Conservation (phyloP, 2,888 invertebrate genomes). For the Phytoseiulus persimilis region DNA sequence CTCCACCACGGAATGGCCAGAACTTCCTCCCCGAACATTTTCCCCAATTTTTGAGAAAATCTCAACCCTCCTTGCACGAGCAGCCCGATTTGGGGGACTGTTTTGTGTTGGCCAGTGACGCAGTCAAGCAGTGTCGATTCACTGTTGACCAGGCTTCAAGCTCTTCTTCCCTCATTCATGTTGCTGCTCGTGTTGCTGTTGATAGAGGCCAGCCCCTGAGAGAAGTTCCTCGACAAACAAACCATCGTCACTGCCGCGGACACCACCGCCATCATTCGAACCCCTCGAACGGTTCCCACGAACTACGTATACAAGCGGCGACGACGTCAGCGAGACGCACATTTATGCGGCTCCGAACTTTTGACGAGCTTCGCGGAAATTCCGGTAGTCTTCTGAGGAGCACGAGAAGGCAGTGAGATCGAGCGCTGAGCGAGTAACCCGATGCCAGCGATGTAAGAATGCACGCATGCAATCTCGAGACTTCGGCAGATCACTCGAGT, state of each 20-base stretch:
- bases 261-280: not conserved
- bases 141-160: not conserved
- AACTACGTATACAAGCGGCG: slow-evolving; percentile 8
- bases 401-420: not conserved
- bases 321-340: slow-evolving; percentile 25
- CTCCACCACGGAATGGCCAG: no score
- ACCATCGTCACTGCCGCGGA: not conserved
- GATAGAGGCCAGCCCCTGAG: not conserved
- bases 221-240: not conserved
- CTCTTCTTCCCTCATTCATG: not conserved
- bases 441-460: not conserved
- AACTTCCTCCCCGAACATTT: no score
- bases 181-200: not conserved
- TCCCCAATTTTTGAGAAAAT: no score
- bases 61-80: no score
- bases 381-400: not conserved
- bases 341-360: slow-evolving; percentile 8
- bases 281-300: not conserved
- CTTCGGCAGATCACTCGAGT: not conserved
- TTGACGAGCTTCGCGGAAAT: not conserved
- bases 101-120: not conserved
- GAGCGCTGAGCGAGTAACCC: not conserved
- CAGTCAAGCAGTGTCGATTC: not conserved
- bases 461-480: not conserved
- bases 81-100: no score